Base-by-base conservation (phyloP, 2,797 vertebrate genomes). In the Catharus ustulatus region DNA sequence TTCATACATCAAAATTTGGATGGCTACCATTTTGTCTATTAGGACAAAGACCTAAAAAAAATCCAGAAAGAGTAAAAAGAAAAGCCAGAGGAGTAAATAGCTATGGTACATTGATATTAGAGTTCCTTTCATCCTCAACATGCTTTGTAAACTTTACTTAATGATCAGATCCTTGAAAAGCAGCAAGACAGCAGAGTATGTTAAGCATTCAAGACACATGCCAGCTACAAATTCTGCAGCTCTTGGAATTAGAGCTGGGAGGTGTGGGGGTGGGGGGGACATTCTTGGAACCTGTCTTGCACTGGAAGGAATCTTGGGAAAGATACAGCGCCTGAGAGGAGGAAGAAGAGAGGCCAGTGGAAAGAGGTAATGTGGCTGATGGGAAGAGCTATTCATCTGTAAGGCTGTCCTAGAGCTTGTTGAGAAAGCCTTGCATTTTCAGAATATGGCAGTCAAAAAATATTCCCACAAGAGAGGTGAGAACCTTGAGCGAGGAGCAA, bases 81-180 rank as follows among this genome's bases (percentile, higher is more conserved):
- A 64, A 87, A 83, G 52, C 40, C 64, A 68, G 57, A 77, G 87
- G 36, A 80, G 36, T 80, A 82, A 87, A 80, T 80, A 93, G 74
- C 34, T 15, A 2, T 34, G n/a, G 32, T 49, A 77, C 13, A 17
- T 16, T 87, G 75, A 77, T 74, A 63, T 7, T 36, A 34, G 42
- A 30, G 38, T 63, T 82, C 59, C 51, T 87, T 89, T 93, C 49
- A 79, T 85, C 71, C 62, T 83, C 78, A 68, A 10, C 22, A 6
- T 83, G 68, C 52, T 89, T 82, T 92, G 57, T 78, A 82, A 92
- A 61, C 27, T 18, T 51, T 27, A 72, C 74, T 82, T 89, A 85
- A 92, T 87, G 84, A 91, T 77, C 59, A 68, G 78, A n/a, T 87
- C 36, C 16, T 67, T 76, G 84, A 59, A 89, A 71, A 52, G 32